A percentile compares a stretch with the other conserved stretches of the same genome.
Evolutionary conservation across 2,113 vertebrate species (phyloP).

Genomic region (Amblyopsis rosae): DNA sequence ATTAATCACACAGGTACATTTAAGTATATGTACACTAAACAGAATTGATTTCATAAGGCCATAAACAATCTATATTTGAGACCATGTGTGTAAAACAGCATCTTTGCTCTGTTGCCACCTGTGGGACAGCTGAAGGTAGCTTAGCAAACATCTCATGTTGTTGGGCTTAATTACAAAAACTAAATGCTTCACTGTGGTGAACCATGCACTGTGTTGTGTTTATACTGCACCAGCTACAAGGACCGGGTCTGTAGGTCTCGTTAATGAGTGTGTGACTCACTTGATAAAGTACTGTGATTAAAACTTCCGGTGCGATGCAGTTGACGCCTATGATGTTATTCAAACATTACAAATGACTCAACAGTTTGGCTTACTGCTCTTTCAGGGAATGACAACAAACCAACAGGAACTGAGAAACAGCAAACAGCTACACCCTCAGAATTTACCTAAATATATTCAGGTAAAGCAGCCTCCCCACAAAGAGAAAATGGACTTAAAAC

Average conservation of each 20-base stretch:
- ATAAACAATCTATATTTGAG: too few species aligned
- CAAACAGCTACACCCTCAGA: neutral
- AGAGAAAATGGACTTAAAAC: conserved; percentile 16
- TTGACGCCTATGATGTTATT: neutral
- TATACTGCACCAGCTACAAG: neutral
- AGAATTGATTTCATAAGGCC: too few species aligned
- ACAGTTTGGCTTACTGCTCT: conserved; percentile 23
- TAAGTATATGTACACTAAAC: too few species aligned
- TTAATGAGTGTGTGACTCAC: neutral
- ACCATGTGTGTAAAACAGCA: too few species aligned
- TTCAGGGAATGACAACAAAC: conserved; percentile 30
- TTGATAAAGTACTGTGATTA: neutral
- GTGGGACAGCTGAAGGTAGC: too few species aligned
- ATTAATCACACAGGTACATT: too few species aligned
- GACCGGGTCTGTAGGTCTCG: conserved; percentile 7
- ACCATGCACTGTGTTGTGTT: too few species aligned
- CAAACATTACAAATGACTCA: conserved; percentile 35
- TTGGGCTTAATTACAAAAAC: too few species aligned
- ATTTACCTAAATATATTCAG: neutral
- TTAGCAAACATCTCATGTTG: too few species aligned
- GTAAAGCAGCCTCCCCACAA: conserved; percentile 22
- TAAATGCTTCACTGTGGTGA: too few species aligned
- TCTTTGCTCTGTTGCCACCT: too few species aligned
- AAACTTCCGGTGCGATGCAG: neutral
- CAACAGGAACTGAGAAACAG: conserved; percentile 11